phyloP scores from a whole-genome alignment of 2,797 vertebrate genomes.

The Heteromormyrus szaboi region DNA sequence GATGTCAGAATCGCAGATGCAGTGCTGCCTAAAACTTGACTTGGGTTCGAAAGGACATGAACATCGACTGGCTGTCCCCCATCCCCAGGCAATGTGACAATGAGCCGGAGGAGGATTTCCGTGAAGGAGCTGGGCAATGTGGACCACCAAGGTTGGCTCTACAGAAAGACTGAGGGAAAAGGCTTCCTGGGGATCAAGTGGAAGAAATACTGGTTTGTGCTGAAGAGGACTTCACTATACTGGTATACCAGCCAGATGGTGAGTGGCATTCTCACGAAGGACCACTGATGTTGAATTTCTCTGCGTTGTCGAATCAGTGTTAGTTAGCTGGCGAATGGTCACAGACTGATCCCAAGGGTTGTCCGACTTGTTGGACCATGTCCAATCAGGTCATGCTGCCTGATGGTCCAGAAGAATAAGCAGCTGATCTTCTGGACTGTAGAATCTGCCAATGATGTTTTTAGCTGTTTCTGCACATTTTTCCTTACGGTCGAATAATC shows the following conservation, averaged over 20 bases:
- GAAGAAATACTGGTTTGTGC: conserved; percentile 97
- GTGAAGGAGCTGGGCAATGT: conserved; percentile 88
- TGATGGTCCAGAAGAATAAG: conserved; percentile 15
- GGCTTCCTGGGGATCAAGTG: conserved; percentile 92
- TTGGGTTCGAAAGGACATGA: not conserved
- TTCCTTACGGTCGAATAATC: not conserved
- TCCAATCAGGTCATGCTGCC: not conserved
- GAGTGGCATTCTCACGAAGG: conserved; percentile 51
- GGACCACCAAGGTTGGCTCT: conserved; percentile 94
- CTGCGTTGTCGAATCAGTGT: not conserved
- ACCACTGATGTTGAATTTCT: conserved; percentile 5
- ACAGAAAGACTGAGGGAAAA: conserved; percentile 89
- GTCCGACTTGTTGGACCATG: not conserved
- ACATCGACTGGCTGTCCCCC: not conserved
- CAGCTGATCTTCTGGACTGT: not conserved
- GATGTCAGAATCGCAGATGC: not conserved
- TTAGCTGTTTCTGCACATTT: not conserved
- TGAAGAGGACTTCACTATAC: conserved; percentile 86
- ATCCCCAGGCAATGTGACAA: conserved; percentile 73
- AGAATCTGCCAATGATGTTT: not conserved
- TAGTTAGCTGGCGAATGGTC: not conserved
- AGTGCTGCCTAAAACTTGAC: not conserved
- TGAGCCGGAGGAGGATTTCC: conserved; percentile 91
- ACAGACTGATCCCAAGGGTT: not conserved
- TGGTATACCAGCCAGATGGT: conserved; percentile 90